phyloP scores from a whole-genome alignment of 2,113 vertebrate genomes.

The Ranitomeya imitator region DNA sequence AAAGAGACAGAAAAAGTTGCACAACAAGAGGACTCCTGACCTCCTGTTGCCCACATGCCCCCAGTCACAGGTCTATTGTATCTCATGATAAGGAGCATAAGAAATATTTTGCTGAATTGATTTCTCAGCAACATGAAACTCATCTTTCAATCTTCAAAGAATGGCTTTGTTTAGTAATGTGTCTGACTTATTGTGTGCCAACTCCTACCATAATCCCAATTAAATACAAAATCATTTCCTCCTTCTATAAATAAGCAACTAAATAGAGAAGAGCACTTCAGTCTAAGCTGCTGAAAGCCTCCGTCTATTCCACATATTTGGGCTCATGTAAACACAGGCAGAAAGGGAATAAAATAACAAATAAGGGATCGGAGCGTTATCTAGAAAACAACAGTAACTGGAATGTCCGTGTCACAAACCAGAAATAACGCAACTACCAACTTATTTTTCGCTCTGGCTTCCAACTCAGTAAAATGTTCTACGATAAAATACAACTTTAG shows the following conservation, averaged over 20 bases:
- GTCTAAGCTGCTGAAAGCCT: neutral
- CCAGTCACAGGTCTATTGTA: neutral
- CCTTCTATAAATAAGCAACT: constrained; percentile 24
- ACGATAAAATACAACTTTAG: neutral
- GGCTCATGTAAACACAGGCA: neutral
- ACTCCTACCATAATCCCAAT: constrained; percentile 6
- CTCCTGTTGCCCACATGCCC: neutral
- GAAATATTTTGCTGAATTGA: neutral
- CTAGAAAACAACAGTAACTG: constrained; percentile 1
- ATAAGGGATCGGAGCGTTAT: neutral
- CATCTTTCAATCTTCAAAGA: constrained; percentile 14
- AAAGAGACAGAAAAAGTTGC: neutral
- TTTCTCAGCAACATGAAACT: neutral
- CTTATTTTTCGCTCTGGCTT: neutral
- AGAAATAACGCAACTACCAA: neutral
- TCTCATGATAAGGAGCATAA: neutral
- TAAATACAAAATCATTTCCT: constrained; percentile 26
- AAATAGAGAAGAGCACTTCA: neutral
- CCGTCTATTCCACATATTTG: neutral
- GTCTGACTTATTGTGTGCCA: constrained; percentile 34
- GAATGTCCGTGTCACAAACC: neutral
- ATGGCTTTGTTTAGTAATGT: neutral
- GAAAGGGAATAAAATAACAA: neutral
- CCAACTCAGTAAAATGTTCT: neutral
- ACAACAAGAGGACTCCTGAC: neutral